Base-by-base conservation (phyloP, 2,888 invertebrate species). In the Corbicula japonica region DNA sequence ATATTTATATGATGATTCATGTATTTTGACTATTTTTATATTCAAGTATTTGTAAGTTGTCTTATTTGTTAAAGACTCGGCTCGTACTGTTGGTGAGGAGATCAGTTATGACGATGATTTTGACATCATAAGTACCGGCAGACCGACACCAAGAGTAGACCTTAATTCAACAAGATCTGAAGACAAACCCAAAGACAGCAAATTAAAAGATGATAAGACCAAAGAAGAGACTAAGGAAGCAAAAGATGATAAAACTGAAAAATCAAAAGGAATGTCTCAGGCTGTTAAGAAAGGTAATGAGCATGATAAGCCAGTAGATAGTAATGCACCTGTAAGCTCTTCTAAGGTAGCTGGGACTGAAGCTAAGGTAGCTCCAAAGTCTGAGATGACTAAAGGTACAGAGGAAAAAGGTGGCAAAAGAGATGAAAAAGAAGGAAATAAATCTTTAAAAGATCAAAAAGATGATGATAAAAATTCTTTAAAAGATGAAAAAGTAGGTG, bases 71-170 rank as follows among this genome's bases (percentile, higher is more conserved):
- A 32, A 70, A 79, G 79, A 79, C 68, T 79, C 79, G 34, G 79
- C 79, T 10, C 65, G 79, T 12, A 66, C 79, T 18, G 78, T 82
- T 28, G 72, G 62, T 23, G 82, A 82, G 52, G 78, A 82, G 35
- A 76, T 78, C 30, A 54, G 66, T 3, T 48, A 35, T 28, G 74
- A 81, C 62, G 77, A 81, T 35, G 81, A 81, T 75, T 30, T 54
- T 60, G 81, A 81, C 48, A 81, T 81, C 30, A 52, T 81, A 28
- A 77, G 71, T 41, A 58, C 81, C 23, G 74, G 77, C n/a, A 66
- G 76, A 21, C 72, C 77, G 35, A 81, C 81, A 5, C 77, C 81
- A 10, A 74, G 70, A 30, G 46, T 81, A 15, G 71, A 77, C 46
- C 72, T 77, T 10, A 69, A 69, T 44, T 38, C 71, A 32, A 44